phyloP scores from a whole-genome alignment of 1,140 invertebrate species.

The Ericerus pela region DNA sequence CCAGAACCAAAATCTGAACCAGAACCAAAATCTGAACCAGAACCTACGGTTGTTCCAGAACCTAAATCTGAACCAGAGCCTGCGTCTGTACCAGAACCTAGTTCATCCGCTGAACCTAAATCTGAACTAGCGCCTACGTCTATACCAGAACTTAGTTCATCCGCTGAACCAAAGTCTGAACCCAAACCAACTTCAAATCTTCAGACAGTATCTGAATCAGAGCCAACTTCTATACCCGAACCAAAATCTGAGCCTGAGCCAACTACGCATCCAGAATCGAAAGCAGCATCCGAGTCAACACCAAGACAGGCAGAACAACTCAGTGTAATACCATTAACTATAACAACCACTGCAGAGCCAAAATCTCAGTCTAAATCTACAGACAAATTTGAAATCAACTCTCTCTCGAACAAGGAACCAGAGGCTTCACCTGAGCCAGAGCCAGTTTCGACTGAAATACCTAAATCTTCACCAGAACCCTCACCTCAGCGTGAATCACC shows the following conservation, averaged over 20 bases:
- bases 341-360: too few relatives aligned
- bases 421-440: constrained; percentile 9
- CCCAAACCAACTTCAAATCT: constrained; percentile 26
- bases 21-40: constrained; percentile 26
- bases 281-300: constrained; percentile 23
- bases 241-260: constrained; percentile 24
- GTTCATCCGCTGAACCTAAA: constrained; percentile 19
- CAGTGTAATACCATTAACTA: too few relatives aligned
- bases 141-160: constrained; percentile 18
- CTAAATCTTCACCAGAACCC: constrained; percentile 15
- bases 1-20: constrained; percentile 18
- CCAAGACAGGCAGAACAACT: constrained; percentile 1
- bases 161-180: constrained; percentile 27
- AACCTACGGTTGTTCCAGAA: constrained; percentile 24
- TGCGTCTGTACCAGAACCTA: constrained; percentile 19
- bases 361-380: constrained; percentile 15
- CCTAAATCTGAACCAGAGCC: constrained; percentile 21
- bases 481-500: constrained; percentile 23
- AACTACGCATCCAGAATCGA: constrained; percentile 14
- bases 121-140: constrained; percentile 21
- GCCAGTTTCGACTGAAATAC: constrained; percentile 14
- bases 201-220: constrained; percentile 24
- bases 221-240: constrained; percentile 27
- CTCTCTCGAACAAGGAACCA: constrained; percentile 2
- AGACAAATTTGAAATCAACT: constrained; percentile 2